Evolutionary conservation across 92 coral and sea anemone genomes (phyloP), one percentile per base, ranked within the genome.

Genomic region (Phenganax subtilis): DNA sequence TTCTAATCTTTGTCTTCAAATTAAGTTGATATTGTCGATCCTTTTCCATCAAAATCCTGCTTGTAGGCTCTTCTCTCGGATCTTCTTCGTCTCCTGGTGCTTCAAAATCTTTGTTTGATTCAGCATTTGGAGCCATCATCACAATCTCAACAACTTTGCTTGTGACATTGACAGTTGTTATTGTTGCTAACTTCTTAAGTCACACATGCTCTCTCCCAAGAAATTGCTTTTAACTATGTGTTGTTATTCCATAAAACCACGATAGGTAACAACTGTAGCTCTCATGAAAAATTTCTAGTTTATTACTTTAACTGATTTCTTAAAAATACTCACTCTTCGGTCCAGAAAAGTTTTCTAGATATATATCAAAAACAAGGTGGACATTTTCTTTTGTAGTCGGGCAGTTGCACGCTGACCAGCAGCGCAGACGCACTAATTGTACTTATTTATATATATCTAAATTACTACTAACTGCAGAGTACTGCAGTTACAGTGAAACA

Each of bases 21-120:
- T 80, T 72, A 15, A 80, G 64, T 53, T 44, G 73, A 57, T 64
- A 80, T 3, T 53, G 56, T 11, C 44, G 73, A 55, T 76, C 84
- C 51, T 80, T 80, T 31, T 80, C 84, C 14, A 76, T 80, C 75
- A 67, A 57, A 7, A 31, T 80, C 55, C 84, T 6, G 8, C 28
- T 51, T 67, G 76, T 65, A 12, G 28, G 14, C 52, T 3, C 57
- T 71, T 68, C 77, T 81, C 16, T 15, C 0, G 75, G 31, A 6
- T 10, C 30, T n/a, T 27, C 75, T 69, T 27, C 16, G 31, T 12
- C 53, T 30, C 10, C 75, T 69, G 12, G 12, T 31, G 3, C 30
- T 30, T 69, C 75, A 69, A 12, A 30, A 9, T 7, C 75, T 69
- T 69, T 17, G 30, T n/a, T 27, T 27, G 75, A 1, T 8, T n/a